Base-by-base conservation (phyloP, 2,888 invertebrate genomes). In the Nemurella pictetii region DNA sequence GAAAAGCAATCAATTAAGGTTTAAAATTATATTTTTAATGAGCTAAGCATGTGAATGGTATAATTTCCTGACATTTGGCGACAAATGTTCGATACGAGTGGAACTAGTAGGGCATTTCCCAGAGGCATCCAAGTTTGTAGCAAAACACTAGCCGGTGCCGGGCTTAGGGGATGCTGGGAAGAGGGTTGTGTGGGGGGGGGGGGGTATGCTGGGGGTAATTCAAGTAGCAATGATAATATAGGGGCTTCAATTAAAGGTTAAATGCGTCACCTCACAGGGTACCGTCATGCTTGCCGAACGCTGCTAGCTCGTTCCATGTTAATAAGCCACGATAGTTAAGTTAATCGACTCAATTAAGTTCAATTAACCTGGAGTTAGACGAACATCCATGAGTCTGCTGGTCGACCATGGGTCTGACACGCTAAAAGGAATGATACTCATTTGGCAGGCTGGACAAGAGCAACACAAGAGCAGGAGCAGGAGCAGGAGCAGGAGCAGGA, bases 311-410 rank as follows among this genome's bases (percentile, higher is more conserved):
- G 30, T 29, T 30, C 80, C 25, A 25, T 28, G 36, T 81, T 81
- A 81, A 81, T 72, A 27, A 55, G 82, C 55, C 72, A 28, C 27
- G 36, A 55, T 30, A 78, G 82, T 82, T 72, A 28, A 72, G 4
- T 28, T 82, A 82, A 82, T 82, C 55, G 82, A 82, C 27, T 36
- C 82, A 82, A 82, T 82, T 82, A 55, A 82, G 82, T 72, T 28
- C 82, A 82, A 82, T 82, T 82, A 82, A 82, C 82, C 82, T 82
- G 82, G n/a, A 78, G 82, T 72, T 72, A 55, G 55, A 82, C 29
- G 72, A 15, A 82, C 55, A 55, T 3, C 9, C 55, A 35, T 4
- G 9, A 55, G 55, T 55, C 15, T 3, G 55, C 55, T 55, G 3
- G 55, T 12, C 55, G 55, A 9, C 32, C 9, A 5, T 32, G 32